Percentiles rank a stretch among this genome's conserved stretches.
Evolutionary conservation across 2,888 invertebrate species (phyloP).

Genomic region (Chaitophorus viminalis): DNA sequence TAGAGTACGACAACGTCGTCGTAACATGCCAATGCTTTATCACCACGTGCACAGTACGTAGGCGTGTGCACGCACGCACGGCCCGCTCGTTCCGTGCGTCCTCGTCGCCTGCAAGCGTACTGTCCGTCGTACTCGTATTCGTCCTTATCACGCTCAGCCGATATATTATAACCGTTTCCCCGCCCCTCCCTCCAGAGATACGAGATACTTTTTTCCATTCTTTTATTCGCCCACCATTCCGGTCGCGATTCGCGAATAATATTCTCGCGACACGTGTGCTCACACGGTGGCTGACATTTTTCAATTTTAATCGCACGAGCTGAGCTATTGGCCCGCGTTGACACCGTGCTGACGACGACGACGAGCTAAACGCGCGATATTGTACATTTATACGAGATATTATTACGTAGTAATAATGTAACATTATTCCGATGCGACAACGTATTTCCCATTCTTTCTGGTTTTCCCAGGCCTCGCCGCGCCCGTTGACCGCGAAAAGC

Average conservation of each 20-base stretch:
- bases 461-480: too few relatives aligned
- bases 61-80: background rate
- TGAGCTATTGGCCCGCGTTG: background rate
- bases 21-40: slow-evolving; percentile 35
- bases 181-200: too few relatives aligned
- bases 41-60: slow-evolving; percentile 34
- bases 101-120: background rate
- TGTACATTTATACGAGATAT: too few relatives aligned
- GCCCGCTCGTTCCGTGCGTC: background rate
- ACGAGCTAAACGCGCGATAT: background rate
- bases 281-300: too few relatives aligned
- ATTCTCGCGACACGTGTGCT: background rate
- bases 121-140: background rate
- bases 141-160: background rate
- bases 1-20: background rate
- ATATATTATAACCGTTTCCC: too few relatives aligned
- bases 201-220: too few relatives aligned
- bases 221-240: background rate
- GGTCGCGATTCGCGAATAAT: background rate
- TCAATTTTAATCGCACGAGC: background rate
- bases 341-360: background rate
- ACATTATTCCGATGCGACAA: too few relatives aligned
- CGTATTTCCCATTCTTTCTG: too few relatives aligned
- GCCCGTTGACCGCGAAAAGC: too few relatives aligned
- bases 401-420: too few relatives aligned